Conservation (phyloP, 2,113 vertebrate species). For the Egretta garzetta region DNA sequence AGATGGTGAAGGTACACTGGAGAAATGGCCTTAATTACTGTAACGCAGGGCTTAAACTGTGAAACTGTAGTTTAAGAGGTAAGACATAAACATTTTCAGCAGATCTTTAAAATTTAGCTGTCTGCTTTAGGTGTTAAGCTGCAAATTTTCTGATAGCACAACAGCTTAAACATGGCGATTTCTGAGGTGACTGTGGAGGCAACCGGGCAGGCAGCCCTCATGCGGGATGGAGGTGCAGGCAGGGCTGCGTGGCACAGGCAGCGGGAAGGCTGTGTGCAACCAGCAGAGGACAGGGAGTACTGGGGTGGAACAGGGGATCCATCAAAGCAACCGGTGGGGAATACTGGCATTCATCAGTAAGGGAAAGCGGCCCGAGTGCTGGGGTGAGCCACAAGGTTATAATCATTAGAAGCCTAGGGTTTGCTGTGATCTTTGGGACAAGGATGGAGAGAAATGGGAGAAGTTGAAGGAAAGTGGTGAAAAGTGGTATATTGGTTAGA, state of each 20-base stretch:
- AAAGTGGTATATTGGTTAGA: background rate
- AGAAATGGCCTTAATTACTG: background rate
- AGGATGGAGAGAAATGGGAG: background rate
- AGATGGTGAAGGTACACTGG: background rate
- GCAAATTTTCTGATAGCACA: background rate
- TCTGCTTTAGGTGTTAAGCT: background rate
- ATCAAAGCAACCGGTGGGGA: background rate
- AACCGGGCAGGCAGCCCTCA: rapidly evolving
- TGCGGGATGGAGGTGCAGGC: background rate
- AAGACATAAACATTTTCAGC: background rate
- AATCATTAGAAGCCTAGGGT: background rate
- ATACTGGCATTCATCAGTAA: background rate
- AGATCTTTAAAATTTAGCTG: background rate
- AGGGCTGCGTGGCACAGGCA: background rate
- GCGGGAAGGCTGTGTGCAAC: background rate
- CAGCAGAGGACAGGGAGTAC: background rate
- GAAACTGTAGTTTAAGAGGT: background rate
- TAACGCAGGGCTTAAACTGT: background rate
- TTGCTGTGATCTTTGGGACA: background rate
- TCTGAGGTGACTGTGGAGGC: background rate
- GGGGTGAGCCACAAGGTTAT: rapidly evolving
- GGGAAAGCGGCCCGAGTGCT: background rate
- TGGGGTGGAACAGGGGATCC: background rate
- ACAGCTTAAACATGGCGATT: background rate
- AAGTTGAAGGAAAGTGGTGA: background rate